Conservation (phyloP, 2,797 vertebrate species). For the Adelosebastes latens region DNA sequence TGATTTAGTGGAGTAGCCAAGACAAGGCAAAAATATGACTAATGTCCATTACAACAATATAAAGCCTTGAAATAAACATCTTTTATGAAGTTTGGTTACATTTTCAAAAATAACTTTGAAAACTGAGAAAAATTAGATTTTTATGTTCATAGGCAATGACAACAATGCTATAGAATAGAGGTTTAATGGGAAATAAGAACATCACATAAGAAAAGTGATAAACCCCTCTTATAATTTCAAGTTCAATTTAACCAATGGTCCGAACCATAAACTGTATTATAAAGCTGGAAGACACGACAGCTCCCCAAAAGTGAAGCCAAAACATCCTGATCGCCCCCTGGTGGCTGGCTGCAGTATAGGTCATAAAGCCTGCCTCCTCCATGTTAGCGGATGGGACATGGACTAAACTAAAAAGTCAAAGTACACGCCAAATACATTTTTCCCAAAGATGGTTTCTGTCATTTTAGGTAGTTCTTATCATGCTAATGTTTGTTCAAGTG, state of each 20-base stretch:
- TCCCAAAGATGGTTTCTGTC: too few species aligned
- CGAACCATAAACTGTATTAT: background rate
- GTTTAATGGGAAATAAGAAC: background rate
- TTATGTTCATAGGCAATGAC: background rate
- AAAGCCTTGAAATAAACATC: background rate
- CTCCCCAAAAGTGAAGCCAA: too few species aligned
- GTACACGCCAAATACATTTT: too few species aligned
- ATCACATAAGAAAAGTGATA: background rate
- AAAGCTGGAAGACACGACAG: too few species aligned
- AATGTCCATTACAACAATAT: background rate
- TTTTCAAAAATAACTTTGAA: background rate
- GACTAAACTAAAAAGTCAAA: too few species aligned
- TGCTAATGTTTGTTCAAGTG: too few species aligned
- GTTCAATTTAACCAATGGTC: background rate
- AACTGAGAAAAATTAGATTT: background rate
- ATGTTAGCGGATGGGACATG: too few species aligned
- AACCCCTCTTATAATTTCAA: background rate
- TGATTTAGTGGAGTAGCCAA: background rate
- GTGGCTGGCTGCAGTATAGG: too few species aligned
- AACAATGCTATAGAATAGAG: background rate
- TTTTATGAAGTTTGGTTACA: background rate
- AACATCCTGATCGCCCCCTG: too few species aligned
- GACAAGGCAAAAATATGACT: background rate
- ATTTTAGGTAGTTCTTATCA: too few species aligned
- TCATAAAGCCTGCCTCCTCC: too few species aligned